Conservation (phyloP, 2,888 invertebrate genomes). For the Nematopogon swammerdamellus region DNA sequence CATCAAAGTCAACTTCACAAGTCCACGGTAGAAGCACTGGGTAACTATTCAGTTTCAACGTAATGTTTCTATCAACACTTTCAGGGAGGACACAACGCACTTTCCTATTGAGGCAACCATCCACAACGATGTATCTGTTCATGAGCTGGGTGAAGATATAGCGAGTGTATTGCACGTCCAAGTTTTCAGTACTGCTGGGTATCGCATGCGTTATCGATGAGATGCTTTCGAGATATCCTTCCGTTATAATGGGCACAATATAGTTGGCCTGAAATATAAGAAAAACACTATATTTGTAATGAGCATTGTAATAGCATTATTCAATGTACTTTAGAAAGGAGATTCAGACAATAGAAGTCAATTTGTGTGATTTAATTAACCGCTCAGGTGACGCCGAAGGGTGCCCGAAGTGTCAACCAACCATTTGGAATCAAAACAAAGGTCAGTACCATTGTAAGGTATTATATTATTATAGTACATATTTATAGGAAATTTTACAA, state of each 20-base stretch:
- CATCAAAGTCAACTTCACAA: conserved; percentile 40
- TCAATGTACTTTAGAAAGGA: no score
- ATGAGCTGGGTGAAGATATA: conserved; percentile 47
- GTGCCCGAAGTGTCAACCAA: no score
- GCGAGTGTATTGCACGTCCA: conserved; percentile 46
- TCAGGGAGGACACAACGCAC: conserved; percentile 44
- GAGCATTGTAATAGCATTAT: no score
- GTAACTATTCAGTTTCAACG: conserved; percentile 32
- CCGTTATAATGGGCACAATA: conserved; percentile 53
- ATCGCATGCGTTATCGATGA: conserved; percentile 25
- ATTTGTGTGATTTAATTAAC: no score
- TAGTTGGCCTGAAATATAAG: conserved; percentile 51
- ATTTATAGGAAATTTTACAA: no score
- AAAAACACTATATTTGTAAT: conserved; percentile 7
- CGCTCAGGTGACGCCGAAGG: no score
- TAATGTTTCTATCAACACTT: conserved; percentile 27
- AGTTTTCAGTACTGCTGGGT: conserved; percentile 37
- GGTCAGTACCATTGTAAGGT: no score
- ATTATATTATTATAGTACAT: no score
- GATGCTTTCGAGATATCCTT: conserved; percentile 46
- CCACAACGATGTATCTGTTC: conserved; percentile 41
- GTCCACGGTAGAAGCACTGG: conserved; percentile 50
- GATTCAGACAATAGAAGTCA: no score
- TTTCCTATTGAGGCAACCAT: conserved; percentile 45
- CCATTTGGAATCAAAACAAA: no score